phyloP scores from a whole-genome alignment of 2,113 vertebrate species.

The Crotalus horridus region DNA sequence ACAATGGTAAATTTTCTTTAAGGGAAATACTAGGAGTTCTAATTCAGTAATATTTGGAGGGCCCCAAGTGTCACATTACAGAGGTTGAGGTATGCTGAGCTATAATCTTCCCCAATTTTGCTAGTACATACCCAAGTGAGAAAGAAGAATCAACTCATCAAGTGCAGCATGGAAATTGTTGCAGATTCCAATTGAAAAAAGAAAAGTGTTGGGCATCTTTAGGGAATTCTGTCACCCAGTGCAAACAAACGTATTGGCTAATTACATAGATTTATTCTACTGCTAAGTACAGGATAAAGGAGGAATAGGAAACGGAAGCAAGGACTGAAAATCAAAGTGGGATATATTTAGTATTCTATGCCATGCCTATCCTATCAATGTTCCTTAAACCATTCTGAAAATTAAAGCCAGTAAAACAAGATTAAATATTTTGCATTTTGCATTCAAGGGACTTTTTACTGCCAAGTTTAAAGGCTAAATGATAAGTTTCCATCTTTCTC shows the following conservation, averaged over 20 bases:
- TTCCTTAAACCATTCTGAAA: constrained; percentile 2
- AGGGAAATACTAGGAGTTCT: not conserved
- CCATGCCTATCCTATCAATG: not conserved
- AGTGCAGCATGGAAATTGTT: not conserved
- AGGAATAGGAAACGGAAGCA: not conserved
- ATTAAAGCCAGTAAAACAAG: constrained; percentile 12
- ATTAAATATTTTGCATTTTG: constrained; percentile 21
- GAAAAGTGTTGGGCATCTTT: not conserved
- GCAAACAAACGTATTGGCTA: not conserved
- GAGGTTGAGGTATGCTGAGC: not conserved
- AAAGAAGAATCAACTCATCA: not conserved
- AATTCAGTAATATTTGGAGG: not conserved
- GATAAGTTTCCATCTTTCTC: constrained; percentile 7
- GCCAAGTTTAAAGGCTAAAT: constrained; percentile 9
- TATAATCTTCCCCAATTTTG: not conserved
- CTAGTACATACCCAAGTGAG: not conserved
- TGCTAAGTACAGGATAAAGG: not conserved
- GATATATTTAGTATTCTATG: not conserved
- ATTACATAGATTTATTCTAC: not conserved
- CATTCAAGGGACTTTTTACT: not conserved
- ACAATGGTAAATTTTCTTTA: not conserved
- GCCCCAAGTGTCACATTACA: not conserved
- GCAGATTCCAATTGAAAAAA: not conserved
- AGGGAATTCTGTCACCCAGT: not conserved
- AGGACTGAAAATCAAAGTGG: not conserved